Conservation (phyloP, 2,797 vertebrate species). For the Chelidonichthys spinosus region DNA sequence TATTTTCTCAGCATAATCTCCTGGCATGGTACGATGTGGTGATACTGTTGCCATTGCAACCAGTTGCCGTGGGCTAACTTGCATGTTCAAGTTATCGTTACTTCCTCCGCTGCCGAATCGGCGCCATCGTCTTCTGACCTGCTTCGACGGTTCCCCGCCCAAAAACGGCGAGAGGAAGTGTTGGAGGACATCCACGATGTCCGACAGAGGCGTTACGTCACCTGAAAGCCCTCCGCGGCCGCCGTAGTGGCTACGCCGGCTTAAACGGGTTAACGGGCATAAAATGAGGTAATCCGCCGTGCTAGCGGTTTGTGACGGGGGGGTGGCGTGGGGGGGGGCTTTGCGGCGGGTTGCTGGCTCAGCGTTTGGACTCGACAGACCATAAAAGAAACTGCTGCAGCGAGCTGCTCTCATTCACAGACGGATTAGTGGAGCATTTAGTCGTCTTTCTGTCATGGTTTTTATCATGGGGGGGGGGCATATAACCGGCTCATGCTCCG, state of each 20-base stretch:
- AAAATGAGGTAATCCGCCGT: conserved; percentile 70
- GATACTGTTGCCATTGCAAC: too few species aligned
- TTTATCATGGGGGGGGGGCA: background rate
- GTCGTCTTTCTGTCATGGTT: conserved; percentile 55
- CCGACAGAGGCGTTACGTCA: conserved; percentile 39
- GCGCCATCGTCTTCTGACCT: too few species aligned
- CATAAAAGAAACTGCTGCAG: conserved; percentile 82
- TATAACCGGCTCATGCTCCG: too few species aligned
- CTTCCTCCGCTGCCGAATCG: too few species aligned
- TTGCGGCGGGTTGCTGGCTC: conserved; percentile 74
- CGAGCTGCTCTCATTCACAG: conserved; percentile 82
- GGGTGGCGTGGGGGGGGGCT: conserved; percentile 59
- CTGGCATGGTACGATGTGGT: too few species aligned
- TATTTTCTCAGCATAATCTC: too few species aligned
- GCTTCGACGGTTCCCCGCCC: too few species aligned
- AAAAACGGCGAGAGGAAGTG: background rate
- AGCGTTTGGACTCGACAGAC: conserved; percentile 80
- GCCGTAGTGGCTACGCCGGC: conserved; percentile 33
- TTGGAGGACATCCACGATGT: conserved; percentile 6
- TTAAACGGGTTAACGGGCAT: conserved; percentile 72
- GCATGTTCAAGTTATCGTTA: too few species aligned
- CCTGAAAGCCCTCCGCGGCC: conserved; percentile 27
- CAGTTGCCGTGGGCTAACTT: too few species aligned
- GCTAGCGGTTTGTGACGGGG: conserved; percentile 56
- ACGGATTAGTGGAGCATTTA: conserved; percentile 81